A percentile compares a stretch with the other conserved stretches of the same genome.
Evolutionary conservation across 64 coral and sea anemone genomes (phyloP).

Genomic region (Montipora sp.): DNA sequence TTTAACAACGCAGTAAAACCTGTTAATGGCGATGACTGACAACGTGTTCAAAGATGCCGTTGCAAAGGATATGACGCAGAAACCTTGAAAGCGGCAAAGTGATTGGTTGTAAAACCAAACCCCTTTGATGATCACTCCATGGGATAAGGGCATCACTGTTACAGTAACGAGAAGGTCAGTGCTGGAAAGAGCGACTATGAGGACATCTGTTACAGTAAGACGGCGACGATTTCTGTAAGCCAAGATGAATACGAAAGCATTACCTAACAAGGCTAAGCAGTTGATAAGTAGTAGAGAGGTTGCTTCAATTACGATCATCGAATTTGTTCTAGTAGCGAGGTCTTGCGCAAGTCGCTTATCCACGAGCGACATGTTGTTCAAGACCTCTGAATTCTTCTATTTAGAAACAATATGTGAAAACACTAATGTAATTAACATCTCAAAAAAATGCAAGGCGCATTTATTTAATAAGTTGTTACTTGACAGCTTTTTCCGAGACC

Average conservation of each 20-base stretch:
- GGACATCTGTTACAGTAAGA: conserved; percentile 69
- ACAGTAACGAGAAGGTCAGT: conserved; percentile 69
- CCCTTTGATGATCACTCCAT: conserved; percentile 53
- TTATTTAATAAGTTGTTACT: too few species aligned
- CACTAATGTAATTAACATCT: too few species aligned
- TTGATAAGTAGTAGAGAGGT: conserved; percentile 62
- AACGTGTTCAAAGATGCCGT: conserved; percentile 71
- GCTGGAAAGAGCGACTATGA: conserved; percentile 70
- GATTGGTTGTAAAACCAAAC: conserved; percentile 55
- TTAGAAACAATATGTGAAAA: too few species aligned
- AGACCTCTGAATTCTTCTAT: background rate
- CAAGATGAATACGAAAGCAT: conserved; percentile 59
- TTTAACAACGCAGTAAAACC: conserved; percentile 90
- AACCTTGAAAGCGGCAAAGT: conserved; percentile 76
- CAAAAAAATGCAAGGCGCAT: too few species aligned
- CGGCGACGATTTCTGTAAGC: conserved; percentile 73
- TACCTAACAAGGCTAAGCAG: conserved; percentile 63
- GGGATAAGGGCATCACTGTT: conserved; percentile 64
- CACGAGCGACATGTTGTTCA: background rate
- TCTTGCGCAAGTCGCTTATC: background rate
- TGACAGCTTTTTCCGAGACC: too few species aligned
- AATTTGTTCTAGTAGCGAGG: background rate
- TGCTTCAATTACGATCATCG: conserved; percentile 52
- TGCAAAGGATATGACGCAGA: conserved; percentile 64
- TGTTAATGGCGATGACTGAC: conserved; percentile 80